These are phyloP conservation scores for Apodemus speciosus DNA, from an alignment of 2,113 vertebrate genomes.

Conservation along the genomic window DNA sequence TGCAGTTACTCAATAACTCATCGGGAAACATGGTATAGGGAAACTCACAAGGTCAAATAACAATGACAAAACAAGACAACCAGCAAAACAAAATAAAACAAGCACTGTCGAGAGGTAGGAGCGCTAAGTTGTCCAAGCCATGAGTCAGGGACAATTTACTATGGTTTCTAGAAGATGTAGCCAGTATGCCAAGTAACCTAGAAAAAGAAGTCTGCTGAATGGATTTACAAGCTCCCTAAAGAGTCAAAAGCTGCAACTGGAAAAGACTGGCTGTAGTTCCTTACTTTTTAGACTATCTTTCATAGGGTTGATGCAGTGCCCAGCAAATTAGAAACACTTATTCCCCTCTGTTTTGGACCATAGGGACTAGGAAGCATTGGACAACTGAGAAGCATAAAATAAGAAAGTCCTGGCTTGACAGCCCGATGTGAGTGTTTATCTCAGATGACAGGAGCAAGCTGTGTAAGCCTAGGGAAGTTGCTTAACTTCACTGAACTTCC, in stretches of 20 bases:
- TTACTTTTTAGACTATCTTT: not conserved
- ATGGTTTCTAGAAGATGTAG: not conserved
- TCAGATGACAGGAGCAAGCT: not conserved
- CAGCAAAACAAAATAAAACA: not conserved
- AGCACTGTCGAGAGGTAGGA: not conserved
- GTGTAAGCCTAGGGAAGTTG: not conserved
- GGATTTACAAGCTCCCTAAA: not conserved
- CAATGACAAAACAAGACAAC: not conserved
- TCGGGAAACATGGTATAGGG: not conserved
- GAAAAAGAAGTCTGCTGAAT: not conserved
- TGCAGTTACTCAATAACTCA: not conserved
- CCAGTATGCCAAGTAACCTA: not conserved
- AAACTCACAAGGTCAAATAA: not conserved
- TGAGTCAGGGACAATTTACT: not conserved
- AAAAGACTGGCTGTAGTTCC: not conserved
- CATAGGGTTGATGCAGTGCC: not conserved
- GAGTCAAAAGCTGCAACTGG: not conserved
- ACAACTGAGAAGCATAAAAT: not conserved
- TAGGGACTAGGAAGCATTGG: not conserved
- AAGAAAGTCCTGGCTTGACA: not conserved
- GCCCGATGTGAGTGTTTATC: not conserved
- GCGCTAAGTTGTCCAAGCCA: not conserved
- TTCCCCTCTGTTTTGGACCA: not conserved
- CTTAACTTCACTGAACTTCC: not conserved
- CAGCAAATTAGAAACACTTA: no score